Evolutionary conservation across 2,888 invertebrate genomes (phyloP).

Genomic region (Synanthedon andrenaeformis): DNA sequence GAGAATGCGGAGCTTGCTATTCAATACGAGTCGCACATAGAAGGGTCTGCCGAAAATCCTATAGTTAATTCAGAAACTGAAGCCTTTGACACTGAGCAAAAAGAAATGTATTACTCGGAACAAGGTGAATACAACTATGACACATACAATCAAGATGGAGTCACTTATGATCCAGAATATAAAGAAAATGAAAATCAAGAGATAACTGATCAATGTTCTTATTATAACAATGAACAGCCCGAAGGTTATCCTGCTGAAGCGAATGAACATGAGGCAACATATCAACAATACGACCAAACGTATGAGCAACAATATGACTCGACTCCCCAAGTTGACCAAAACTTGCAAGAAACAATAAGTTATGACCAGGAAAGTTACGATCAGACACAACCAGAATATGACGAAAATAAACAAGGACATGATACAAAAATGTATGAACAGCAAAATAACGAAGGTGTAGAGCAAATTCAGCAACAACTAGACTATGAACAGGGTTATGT

Average conservation of each 20-base stretch:
- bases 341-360: not conserved
- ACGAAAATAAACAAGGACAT: conserved; percentile 7
- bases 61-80: conserved; percentile 19
- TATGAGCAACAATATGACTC: conserved; percentile 40
- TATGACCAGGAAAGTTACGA: conserved; percentile 14
- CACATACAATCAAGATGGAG: conserved; percentile 19
- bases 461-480: conserved; percentile 25
- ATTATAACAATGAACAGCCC: conserved; percentile 31
- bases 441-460: conserved; percentile 16
- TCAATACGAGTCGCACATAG: conserved; percentile 1
- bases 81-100: conserved; percentile 38
- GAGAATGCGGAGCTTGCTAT: conserved; percentile 7
- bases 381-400: conserved; percentile 2
- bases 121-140: conserved; percentile 16
- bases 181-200: conserved; percentile 16
- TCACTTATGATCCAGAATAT: conserved; percentile 17
- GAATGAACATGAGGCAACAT: conserved; percentile 36
- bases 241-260: conserved; percentile 24
- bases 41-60: not conserved
- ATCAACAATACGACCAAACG: conserved; percentile 38
- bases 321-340: not conserved
- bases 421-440: conserved; percentile 10
- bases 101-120: conserved; percentile 42
- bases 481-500: conserved; percentile 28
- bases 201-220: conserved; percentile 27